Evolutionary conservation across 2,888 invertebrate species (phyloP).

Genomic region (Lacanobia wlatinum): DNA sequence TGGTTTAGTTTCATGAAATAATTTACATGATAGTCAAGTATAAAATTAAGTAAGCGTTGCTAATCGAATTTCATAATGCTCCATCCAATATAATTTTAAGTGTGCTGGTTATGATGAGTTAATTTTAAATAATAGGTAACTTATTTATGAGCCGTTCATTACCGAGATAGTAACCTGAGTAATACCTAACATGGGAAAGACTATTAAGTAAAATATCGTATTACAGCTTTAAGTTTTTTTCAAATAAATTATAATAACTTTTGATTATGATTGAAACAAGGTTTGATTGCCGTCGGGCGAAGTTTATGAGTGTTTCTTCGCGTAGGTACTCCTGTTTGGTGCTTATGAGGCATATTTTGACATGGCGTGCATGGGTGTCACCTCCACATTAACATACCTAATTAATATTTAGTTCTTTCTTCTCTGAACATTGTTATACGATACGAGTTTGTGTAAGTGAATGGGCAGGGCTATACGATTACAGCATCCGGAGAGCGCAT

Average conservation of each 20-base stretch:
- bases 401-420: constrained; percentile 61
- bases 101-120: not conserved
- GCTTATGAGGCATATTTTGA: constrained; percentile 14
- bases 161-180: not conserved
- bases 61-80: constrained; percentile 7
- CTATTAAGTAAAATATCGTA: not conserved
- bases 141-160: not conserved
- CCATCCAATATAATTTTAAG: constrained; percentile 8
- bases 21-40: not conserved
- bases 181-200: not conserved
- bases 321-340: not conserved
- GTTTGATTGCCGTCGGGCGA: constrained; percentile 23
- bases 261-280: not conserved
- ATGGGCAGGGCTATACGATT: constrained; percentile 74
- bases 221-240: not conserved
- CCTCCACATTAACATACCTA: constrained; percentile 29
- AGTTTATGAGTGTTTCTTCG: not conserved
- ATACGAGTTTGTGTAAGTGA: constrained; percentile 70
- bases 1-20: constrained; percentile 2
- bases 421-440: constrained; percentile 68
- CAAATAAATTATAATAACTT: constrained; percentile 2
- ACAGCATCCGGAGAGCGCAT: constrained; percentile 78
- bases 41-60: constrained; percentile 8
- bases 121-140: not conserved
- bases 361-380: constrained; percentile 27